A percentile compares a stretch with the other conserved stretches of the same genome.
phyloP scores from a whole-genome alignment of 2,113 vertebrate genomes.

The Eptatretus burgeri region DNA sequence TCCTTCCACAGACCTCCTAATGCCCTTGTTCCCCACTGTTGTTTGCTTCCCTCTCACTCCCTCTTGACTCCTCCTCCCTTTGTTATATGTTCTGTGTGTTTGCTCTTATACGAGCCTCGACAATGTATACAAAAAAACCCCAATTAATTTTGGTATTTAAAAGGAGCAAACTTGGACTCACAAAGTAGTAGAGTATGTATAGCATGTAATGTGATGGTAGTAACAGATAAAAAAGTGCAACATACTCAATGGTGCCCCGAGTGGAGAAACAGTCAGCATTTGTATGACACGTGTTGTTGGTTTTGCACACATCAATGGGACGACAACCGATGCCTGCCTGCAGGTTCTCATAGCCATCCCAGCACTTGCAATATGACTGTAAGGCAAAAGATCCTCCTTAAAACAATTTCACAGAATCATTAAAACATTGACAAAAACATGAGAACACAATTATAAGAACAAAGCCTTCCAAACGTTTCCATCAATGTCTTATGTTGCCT shows the following conservation, averaged over 20 bases:
- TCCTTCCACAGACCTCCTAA: too few species aligned
- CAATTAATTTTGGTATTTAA: too few species aligned
- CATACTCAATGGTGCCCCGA: slow-evolving; percentile 32
- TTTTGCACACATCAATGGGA: slow-evolving; percentile 24
- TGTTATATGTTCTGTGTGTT: too few species aligned
- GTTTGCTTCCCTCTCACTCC: too few species aligned
- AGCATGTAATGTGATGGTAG: too few species aligned
- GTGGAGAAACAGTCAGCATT: slow-evolving; percentile 33
- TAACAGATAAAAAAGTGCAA: slow-evolving; percentile 4
- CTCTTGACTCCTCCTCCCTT: too few species aligned
- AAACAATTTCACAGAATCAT: background rate
- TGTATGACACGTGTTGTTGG: slow-evolving; percentile 30
- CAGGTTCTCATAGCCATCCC: slow-evolving; percentile 26
- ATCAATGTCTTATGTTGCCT: background rate
- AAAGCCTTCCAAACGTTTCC: background rate
- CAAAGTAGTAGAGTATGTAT: too few species aligned
- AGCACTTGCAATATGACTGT: slow-evolving; percentile 63
- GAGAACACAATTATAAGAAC: background rate
- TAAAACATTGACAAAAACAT: background rate
- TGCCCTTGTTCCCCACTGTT: too few species aligned
- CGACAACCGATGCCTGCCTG: slow-evolving; percentile 23
- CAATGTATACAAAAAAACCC: too few species aligned
- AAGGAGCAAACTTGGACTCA: too few species aligned
- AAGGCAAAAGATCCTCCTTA: background rate
- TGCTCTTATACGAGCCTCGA: too few species aligned